Percentiles rank a stretch among this genome's conserved stretches.
These are phyloP conservation scores for Taenioides sp. DNA, from an alignment of 2,797 vertebrate genomes.

Conservation along the genomic window DNA sequence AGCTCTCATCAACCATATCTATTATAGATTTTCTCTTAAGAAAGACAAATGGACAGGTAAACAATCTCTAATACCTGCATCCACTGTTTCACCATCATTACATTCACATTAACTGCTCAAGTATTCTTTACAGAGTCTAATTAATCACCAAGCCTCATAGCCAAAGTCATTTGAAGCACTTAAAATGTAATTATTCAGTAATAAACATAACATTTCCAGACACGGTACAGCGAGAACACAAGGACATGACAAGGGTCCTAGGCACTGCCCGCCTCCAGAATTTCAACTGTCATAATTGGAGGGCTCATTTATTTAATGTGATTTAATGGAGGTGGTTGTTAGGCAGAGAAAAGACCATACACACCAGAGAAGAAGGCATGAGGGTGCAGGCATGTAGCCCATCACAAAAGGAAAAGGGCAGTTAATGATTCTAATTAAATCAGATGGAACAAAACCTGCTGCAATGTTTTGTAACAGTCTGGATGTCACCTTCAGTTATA, in stretches of 20 bases:
- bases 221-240: slow-evolving; percentile 52
- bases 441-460: slow-evolving; percentile 63
- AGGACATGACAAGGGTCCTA: slow-evolving; percentile 49
- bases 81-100: slow-evolving; percentile 52
- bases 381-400: slow-evolving; percentile 13
- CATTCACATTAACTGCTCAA: slow-evolving; percentile 53
- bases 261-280: slow-evolving; percentile 41
- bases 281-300: slow-evolving; percentile 53
- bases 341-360: slow-evolving; percentile 44
- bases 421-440: slow-evolving; percentile 76
- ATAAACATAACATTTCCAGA: slow-evolving; percentile 66
- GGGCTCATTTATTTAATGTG: slow-evolving; percentile 68
- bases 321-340: slow-evolving; percentile 59
- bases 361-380: slow-evolving; percentile 42
- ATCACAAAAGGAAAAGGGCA: slow-evolving; percentile 21
- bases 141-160: slow-evolving; percentile 71
- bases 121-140: slow-evolving; percentile 56
- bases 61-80: slow-evolving; percentile 23
- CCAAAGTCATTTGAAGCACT: slow-evolving; percentile 70
- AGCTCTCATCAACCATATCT: slow-evolving; percentile 20
- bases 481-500: slow-evolving; percentile 67
- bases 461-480: slow-evolving; percentile 64
- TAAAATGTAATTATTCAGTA: slow-evolving; percentile 74
- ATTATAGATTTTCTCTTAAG: not conserved
- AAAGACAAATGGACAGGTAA: slow-evolving; percentile 24